phyloP scores from a whole-genome alignment of 2,113 vertebrate genomes.

The Callospermophilus lateralis region DNA sequence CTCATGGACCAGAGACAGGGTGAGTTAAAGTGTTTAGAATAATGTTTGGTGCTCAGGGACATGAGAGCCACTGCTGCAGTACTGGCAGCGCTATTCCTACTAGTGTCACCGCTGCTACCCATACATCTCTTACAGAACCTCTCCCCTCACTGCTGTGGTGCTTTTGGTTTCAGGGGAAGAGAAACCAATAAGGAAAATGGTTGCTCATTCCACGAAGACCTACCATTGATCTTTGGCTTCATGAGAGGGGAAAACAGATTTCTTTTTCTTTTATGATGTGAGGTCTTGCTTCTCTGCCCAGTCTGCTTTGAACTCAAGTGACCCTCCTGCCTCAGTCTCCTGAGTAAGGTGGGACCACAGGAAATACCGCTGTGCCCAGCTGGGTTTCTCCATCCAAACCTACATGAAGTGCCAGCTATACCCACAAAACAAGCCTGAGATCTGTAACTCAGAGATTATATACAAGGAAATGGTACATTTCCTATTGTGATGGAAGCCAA shows the following conservation, averaged over 20 bases:
- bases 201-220: background rate
- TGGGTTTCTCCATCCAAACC: background rate
- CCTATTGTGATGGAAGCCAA: background rate
- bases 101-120: rapidly evolving
- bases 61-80: background rate
- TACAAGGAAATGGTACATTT: background rate
- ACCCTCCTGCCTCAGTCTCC: background rate
- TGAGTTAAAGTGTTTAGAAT: background rate
- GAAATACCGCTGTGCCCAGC: too few species aligned
- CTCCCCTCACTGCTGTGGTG: background rate
- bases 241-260: background rate
- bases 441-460: background rate
- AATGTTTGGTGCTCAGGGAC: background rate
- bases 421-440: background rate
- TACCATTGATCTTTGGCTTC: background rate
- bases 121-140: rapidly evolving
- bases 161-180: background rate
- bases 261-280: background rate
- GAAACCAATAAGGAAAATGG: background rate
- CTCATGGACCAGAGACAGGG: background rate
- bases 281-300: background rate
- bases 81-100: too few species aligned
- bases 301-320: background rate
- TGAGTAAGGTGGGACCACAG: background rate
- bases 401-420: background rate